Conservation (phyloP, 92 coral and sea anemone genomes). For the Bergia sp. region DNA sequence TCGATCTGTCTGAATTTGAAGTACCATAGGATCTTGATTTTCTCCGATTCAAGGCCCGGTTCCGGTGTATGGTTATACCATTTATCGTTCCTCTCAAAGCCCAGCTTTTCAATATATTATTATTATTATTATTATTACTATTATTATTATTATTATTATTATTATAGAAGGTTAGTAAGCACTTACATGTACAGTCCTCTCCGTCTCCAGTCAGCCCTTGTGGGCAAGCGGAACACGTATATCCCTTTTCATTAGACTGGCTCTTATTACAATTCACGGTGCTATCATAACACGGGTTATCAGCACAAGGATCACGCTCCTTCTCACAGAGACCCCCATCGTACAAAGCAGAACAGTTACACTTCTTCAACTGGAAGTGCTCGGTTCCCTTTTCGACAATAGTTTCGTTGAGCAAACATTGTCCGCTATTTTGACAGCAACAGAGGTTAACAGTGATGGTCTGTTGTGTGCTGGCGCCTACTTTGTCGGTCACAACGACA, state of each 20-base stretch:
- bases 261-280: conserved; percentile 54
- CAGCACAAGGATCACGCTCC: conserved; percentile 59
- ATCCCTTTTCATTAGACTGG: conserved; percentile 57
- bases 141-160: too few species aligned
- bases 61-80: too few species aligned
- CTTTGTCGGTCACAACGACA: conserved; percentile 64
- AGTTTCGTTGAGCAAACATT: conserved; percentile 53
- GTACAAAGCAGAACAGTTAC: conserved; percentile 64
- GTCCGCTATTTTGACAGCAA: conserved; percentile 62
- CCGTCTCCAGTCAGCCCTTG: conserved; percentile 76
- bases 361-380: conserved; percentile 55
- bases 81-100: too few species aligned
- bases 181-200: conserved; percentile 67
- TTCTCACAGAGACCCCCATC: conserved; percentile 72
- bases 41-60: too few species aligned
- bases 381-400: conserved; percentile 47
- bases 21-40: too few species aligned
- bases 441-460: conserved; percentile 60
- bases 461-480: conserved; percentile 51
- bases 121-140: too few species aligned
- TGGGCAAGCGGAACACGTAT: conserved; percentile 76
- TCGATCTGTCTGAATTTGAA: too few species aligned
- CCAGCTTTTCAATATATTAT: too few species aligned
- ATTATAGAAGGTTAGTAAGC: not conserved
- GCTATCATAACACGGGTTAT: conserved; percentile 63